A percentile compares a stretch with the other conserved stretches of the same genome.
These are phyloP conservation scores for Kradibia gibbosae DNA, from an alignment of 1,140 invertebrate species.

Conservation along the genomic window DNA sequence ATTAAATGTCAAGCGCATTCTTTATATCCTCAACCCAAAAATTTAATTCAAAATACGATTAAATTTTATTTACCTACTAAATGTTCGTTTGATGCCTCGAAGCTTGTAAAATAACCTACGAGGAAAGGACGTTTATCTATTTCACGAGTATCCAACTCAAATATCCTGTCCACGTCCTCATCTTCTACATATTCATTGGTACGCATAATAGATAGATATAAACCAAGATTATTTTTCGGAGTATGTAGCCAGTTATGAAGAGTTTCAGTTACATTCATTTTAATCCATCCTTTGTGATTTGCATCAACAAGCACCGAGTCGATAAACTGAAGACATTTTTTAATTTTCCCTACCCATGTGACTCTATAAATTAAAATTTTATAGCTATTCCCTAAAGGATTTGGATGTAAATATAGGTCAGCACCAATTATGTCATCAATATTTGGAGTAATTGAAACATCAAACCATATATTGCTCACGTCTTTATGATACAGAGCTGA, in stretches of 20 bases:
- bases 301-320: constrained; percentile 40
- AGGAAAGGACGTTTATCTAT: constrained; percentile 79
- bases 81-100: constrained; percentile 53
- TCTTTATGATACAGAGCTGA: constrained; percentile 82
- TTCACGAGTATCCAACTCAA: constrained; percentile 79
- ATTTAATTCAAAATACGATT: not conserved
- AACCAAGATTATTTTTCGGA: constrained; percentile 82
- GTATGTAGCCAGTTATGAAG: constrained; percentile 81
- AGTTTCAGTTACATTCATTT: constrained; percentile 81
- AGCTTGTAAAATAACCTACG: constrained; percentile 83
- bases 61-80: not conserved
- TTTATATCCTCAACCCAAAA: no score
- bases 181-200: constrained; percentile 77
- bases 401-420: constrained; percentile 85
- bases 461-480: constrained; percentile 89
- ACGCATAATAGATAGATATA: constrained; percentile 82
- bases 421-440: constrained; percentile 83
- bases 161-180: constrained; percentile 80
- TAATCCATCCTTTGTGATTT: constrained; percentile 79
- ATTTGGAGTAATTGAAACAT: constrained; percentile 82
- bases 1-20: no score
- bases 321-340: constrained; percentile 50
- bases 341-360: constrained; percentile 57
- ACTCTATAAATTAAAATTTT: constrained; percentile 9
- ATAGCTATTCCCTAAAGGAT: constrained; percentile 17